These are phyloP conservation scores for Heliangelus exortis DNA, from an alignment of 2,797 vertebrate genomes.

Conservation along the genomic window DNA sequence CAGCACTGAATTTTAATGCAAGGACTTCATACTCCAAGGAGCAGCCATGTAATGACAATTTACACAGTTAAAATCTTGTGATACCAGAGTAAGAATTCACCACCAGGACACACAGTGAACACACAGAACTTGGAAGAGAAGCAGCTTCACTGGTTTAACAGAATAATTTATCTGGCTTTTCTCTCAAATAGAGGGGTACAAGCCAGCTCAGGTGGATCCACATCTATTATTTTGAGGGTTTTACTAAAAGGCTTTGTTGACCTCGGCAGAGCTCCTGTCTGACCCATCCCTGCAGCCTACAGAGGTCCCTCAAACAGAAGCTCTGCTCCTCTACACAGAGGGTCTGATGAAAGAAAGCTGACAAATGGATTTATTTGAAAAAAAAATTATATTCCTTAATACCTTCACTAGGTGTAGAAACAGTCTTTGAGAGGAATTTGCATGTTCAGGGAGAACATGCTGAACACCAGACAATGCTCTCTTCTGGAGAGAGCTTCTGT, in stretches of 20 bases:
- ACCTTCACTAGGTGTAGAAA: background rate
- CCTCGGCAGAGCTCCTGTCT: background rate
- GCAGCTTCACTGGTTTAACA: background rate
- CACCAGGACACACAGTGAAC: background rate
- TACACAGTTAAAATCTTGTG: background rate
- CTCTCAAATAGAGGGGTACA: background rate
- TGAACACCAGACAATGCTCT: background rate
- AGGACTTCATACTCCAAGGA: background rate
- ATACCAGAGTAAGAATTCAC: background rate
- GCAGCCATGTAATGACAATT: background rate
- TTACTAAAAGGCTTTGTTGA: background rate
- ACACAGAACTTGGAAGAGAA: fast-evolving
- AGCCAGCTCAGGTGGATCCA: background rate
- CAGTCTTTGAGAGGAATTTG: background rate
- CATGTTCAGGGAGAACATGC: background rate
- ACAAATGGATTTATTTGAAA: background rate
- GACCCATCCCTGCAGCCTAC: background rate
- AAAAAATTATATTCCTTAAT: background rate
- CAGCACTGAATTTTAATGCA: background rate
- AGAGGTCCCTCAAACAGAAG: background rate
- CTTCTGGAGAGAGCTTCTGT: background rate
- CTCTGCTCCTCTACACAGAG: background rate
- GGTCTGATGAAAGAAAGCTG: background rate
- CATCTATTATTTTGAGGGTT: background rate
- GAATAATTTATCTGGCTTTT: background rate